phyloP scores from a whole-genome alignment of 92 coral and sea anemone genomes.

The Palythoa grandis region DNA sequence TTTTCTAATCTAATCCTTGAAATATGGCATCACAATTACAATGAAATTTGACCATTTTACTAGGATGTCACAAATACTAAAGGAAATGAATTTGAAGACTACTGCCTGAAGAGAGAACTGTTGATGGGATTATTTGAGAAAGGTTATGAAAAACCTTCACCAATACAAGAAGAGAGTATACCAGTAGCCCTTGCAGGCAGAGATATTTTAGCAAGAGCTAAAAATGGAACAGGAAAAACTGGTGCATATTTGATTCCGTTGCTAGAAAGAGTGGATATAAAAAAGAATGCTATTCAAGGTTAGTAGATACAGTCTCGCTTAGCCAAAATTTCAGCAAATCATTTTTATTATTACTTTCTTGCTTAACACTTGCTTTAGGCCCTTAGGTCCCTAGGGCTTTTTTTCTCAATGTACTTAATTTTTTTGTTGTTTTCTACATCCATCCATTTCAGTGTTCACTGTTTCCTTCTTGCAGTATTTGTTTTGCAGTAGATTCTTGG shows the following conservation, averaged over 20 bases:
- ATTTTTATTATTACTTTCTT: too few species aligned
- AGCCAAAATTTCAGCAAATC: too few species aligned
- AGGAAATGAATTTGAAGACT: slow-evolving; percentile 99
- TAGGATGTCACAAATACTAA: slow-evolving; percentile 98
- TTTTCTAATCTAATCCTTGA: too few species aligned
- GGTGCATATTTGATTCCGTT: slow-evolving; percentile 97
- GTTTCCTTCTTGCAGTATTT: too few species aligned
- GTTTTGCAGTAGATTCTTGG: too few species aligned
- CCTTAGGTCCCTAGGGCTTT: too few species aligned
- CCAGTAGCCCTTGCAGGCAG: slow-evolving; percentile 98
- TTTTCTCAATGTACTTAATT: too few species aligned
- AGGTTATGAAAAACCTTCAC: slow-evolving; percentile 97
- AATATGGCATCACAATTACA: too few species aligned
- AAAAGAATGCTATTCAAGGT: slow-evolving; percentile 91
- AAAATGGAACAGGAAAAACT: slow-evolving; percentile 99
- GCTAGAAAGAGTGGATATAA: slow-evolving; percentile 81
- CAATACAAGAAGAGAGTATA: slow-evolving; percentile 98
- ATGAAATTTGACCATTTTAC: too few species aligned
- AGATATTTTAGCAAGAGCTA: slow-evolving; percentile 96
- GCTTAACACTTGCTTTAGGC: too few species aligned
- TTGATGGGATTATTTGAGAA: slow-evolving; percentile 99
- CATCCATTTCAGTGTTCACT: too few species aligned
- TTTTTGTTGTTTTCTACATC: too few species aligned
- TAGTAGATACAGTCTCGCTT: neutral
- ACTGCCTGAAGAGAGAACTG: slow-evolving; percentile 91